Base-by-base conservation (phyloP, 2,113 vertebrate genomes). In the Vanacampus margaritifer region DNA sequence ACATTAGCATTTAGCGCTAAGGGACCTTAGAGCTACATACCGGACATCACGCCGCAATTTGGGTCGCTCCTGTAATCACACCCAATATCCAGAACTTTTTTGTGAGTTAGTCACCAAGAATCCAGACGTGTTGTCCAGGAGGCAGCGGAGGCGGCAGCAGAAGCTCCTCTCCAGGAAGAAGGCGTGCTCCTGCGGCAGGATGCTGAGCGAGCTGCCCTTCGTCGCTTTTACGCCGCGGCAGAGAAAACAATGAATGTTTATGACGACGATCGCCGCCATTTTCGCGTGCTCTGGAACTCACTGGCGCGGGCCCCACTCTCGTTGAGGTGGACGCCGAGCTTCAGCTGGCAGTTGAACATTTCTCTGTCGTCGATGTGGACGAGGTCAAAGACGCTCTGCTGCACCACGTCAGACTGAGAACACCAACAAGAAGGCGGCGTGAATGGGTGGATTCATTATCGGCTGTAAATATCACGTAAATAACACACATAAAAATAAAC, bases 41-140 rank as follows among this genome's bases (percentile, higher is more conserved):
- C n/a, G n/a, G n/a, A n/a, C n/a, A n/a, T n/a, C n/a, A n/a, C n/a
- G n/a, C n/a, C n/a, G n/a, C n/a, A n/a, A n/a, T n/a, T n/a, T n/a
- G n/a, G n/a, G n/a, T n/a, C n/a, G n/a, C n/a, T n/a, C n/a, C n/a
- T n/a, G n/a, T 21, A 48, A 21, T 48, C 8, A 16, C 6, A 8
- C 6, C 45, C 45, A 21, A 21, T 48, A 48, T 6, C 5, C 45
- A 6, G 21, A 48, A 6, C 6, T 48, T 48, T 48, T 0, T 48
- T 0, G 46, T 11, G 21, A 7, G 12, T 36, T 3, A 41, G 60
- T 79, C 32, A 93, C 94, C 88, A 93, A 83, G 64, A 95, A 94
- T 36, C 93, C 93, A 0, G 93, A 93, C 35, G 92, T 93, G 61
- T 92, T 93, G 84, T 93, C 93, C 79, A 94, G 85, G 16, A 95